Percentiles rank a stretch among this genome's conserved stretches.
Evolutionary conservation across 1,140 invertebrate genomes (phyloP).

Genomic region (Drosophila funebris): DNA sequence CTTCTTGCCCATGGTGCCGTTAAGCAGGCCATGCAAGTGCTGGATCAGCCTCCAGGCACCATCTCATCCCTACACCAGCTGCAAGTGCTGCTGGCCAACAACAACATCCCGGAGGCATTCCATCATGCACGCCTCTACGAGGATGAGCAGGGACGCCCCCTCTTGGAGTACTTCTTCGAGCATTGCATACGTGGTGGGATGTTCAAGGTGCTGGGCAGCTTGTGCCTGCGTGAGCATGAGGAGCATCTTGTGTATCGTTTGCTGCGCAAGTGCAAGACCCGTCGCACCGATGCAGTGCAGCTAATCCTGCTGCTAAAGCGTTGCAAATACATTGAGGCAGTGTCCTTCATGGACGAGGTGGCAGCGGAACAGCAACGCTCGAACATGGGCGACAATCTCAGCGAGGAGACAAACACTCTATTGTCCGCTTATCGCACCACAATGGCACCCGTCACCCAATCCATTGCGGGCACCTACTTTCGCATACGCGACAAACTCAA

Average conservation of each 20-base stretch:
- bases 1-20: constrained; percentile 44
- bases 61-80: constrained; percentile 47
- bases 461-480: constrained; percentile 68
- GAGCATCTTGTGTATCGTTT: constrained; percentile 57
- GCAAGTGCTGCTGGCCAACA: constrained; percentile 63
- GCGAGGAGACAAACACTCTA: constrained; percentile 34
- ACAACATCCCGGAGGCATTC: constrained; percentile 69
- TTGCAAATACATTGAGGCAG: constrained; percentile 78
- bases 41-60: constrained; percentile 30
- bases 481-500: constrained; percentile 52
- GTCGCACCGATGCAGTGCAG: constrained; percentile 57
- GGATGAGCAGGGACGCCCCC: constrained; percentile 33
- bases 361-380: constrained; percentile 13
- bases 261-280: constrained; percentile 42
- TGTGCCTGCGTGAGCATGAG: constrained; percentile 62
- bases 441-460: constrained; percentile 69
- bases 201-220: constrained; percentile 59
- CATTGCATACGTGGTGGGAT: constrained; percentile 46
- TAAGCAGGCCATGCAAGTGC: constrained; percentile 54
- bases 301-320: constrained; percentile 74
- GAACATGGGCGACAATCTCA: neutral
- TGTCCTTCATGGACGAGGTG: constrained; percentile 70
- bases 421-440: constrained; percentile 67
- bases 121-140: constrained; percentile 58
- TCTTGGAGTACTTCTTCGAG: constrained; percentile 72